Conservation (phyloP, 2,888 invertebrate genomes). For the Phengaris arion region DNA sequence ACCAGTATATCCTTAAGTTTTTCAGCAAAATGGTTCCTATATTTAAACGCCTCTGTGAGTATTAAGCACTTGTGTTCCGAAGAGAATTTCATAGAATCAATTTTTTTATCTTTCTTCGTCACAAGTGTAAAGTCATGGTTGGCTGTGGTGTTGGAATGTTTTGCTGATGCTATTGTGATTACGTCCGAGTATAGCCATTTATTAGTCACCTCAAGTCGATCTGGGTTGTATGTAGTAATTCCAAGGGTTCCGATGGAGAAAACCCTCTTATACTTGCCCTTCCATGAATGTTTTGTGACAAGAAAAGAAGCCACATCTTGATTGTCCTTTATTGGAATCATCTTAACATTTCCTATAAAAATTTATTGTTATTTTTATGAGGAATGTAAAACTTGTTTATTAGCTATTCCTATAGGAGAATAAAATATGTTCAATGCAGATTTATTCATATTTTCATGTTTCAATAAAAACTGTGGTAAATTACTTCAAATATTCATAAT, state of each 20-base stretch:
- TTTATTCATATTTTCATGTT: too few relatives aligned
- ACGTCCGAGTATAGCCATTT: conserved; percentile 93
- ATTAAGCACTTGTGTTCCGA: conserved; percentile 96
- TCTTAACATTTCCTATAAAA: conserved; percentile 80
- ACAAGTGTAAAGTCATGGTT: conserved; percentile 88
- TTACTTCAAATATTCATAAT: too few relatives aligned
- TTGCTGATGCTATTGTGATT: conserved; percentile 83
- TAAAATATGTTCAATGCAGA: too few relatives aligned
- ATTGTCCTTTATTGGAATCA: conserved; percentile 93
- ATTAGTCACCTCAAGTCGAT: conserved; percentile 86
- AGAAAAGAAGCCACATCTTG: conserved; percentile 97
- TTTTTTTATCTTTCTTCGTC: conserved; percentile 93
- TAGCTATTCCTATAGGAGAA: too few relatives aligned
- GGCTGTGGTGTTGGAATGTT: conserved; percentile 74
- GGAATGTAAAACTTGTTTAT: too few relatives aligned
- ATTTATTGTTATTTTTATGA: neutral
- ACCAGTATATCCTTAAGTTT: conserved; percentile 89
- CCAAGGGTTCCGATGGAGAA: conserved; percentile 97
- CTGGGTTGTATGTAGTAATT: conserved; percentile 96
- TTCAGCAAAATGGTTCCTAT: conserved; percentile 88
- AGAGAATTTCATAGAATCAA: conserved; percentile 97
- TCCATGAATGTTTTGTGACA: conserved; percentile 99
- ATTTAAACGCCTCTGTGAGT: conserved; percentile 93
- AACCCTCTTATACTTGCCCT: conserved; percentile 98
- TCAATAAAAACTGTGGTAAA: too few relatives aligned